Base-by-base conservation (phyloP, 1,140 invertebrate species). In the Drosophila jambulina region DNA sequence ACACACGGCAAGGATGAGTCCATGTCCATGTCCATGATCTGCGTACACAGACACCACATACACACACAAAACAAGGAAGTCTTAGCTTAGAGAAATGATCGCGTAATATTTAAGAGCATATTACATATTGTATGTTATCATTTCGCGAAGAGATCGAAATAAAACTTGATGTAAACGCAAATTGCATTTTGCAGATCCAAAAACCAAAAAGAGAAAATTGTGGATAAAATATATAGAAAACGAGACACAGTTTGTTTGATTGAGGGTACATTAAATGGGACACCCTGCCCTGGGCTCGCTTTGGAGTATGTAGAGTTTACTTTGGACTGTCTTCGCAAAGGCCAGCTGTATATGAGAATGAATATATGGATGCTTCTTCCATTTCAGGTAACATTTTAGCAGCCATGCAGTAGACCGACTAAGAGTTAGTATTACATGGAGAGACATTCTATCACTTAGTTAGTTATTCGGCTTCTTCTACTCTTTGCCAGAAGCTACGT, bases 201-300 rank as follows among this genome's bases (percentile, higher is more conserved):
- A 60, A 67, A 69, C 42, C 38, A 51, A 61, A 61, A 65, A 60
- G 61, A 46, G 49, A 81, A 81, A 82, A 76, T 62, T 82, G 80
- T 82, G 75, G 54, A 80, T 64, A 68, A 85, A 86, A 85, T 82
- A 79, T 86, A 85, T 78, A 75, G 62, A 87, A 83, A 75, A 79
- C 58, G 29, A 57, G 71, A 72, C 0, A 8, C 4, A 15, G 17
- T 40, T 61, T 23, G 8, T 43, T 62, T 62, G 6, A 34, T 64
- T 61, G 0, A 4, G 25, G 25, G 19, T 17, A 9, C 2, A 2
- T 17, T 17, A 1, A 15, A 19, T n/a, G 60, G 32, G 5, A 21
- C 17, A 29, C 3, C 13, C 4, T 6, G 17, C 1, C 10, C 17
- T n/a, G 23, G 46, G 23, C n/a, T 25, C 1, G 23, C 3, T 6